phyloP scores from a whole-genome alignment of 1,140 invertebrate species.

The Radopholus similis region DNA sequence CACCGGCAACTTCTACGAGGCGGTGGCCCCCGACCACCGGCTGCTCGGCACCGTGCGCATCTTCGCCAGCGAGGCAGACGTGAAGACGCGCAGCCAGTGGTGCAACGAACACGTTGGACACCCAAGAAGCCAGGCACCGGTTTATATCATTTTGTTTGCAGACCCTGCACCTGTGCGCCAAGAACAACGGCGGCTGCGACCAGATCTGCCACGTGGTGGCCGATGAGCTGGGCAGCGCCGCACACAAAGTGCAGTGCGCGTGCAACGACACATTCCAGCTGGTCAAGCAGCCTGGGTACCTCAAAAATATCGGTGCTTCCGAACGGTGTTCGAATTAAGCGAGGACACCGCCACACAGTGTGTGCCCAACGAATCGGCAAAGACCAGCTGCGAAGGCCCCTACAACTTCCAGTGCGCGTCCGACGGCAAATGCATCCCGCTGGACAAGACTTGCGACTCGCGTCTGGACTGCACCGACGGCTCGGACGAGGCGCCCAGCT shows the following conservation, averaged over 20 bases:
- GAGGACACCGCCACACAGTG: constrained; percentile 57
- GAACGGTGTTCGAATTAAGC: constrained; percentile 63
- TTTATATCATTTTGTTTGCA: too few relatives aligned
- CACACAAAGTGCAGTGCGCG: constrained; percentile 45
- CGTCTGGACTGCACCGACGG: constrained; percentile 90
- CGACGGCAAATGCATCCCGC: constrained; percentile 66
- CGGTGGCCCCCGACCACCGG: constrained; percentile 72
- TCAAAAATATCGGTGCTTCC: not conserved
- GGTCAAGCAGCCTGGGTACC: constrained; percentile 71
- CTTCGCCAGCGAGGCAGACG: constrained; percentile 60
- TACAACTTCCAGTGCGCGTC: constrained; percentile 63
- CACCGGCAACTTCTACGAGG: constrained; percentile 86
- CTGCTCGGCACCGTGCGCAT: constrained; percentile 75
- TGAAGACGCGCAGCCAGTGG: constrained; percentile 50
- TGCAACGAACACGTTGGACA: too few relatives aligned
- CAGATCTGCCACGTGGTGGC: constrained; percentile 82
- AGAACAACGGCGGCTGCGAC: constrained; percentile 91
- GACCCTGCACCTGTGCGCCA: constrained; percentile 76
- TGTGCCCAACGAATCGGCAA: constrained; percentile 73
- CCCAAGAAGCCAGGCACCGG: too few relatives aligned
- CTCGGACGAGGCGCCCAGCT: constrained; percentile 84
- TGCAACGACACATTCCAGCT: constrained; percentile 74
- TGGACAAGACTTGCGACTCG: constrained; percentile 70
- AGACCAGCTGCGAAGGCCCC: constrained; percentile 63
- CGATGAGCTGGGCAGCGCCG: constrained; percentile 61